Evolutionary conservation across 2,888 invertebrate genomes (phyloP).

Genomic region (Agelastica alni): DNA sequence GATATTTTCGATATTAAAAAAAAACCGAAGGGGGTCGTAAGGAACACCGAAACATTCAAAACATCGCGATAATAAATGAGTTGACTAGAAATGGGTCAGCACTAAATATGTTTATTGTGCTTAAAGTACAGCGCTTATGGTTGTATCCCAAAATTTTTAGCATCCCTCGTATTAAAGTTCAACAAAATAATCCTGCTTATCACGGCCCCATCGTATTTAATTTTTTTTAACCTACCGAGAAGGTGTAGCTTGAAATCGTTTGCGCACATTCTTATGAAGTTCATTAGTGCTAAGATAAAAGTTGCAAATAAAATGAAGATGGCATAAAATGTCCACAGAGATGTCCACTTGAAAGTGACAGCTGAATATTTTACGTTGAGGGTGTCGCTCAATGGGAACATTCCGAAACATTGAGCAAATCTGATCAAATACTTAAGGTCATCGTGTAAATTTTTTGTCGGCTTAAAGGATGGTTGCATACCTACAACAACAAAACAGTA

Average conservation of each 20-base stretch:
- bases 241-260: conserved; percentile 19
- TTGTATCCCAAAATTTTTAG: too few relatives aligned
- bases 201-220: too few relatives aligned
- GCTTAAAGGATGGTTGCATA: not conserved
- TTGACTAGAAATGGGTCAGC: too few relatives aligned
- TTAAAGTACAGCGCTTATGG: too few relatives aligned
- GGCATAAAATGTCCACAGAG: conserved; percentile 8
- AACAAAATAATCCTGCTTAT: too few relatives aligned
- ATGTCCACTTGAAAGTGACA: conserved; percentile 13
- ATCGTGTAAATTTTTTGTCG: conserved; percentile 3
- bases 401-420: conserved; percentile 21
- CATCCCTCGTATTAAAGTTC: too few relatives aligned
- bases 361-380: not conserved
- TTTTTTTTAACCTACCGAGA: conserved; percentile 18
- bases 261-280: conserved; percentile 7
- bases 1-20: not conserved
- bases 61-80: too few relatives aligned
- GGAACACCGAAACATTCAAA: too few relatives aligned
- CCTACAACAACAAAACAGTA: too few relatives aligned
- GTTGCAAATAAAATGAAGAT: conserved; percentile 8
- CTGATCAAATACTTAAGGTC: conserved; percentile 19
- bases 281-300: not conserved
- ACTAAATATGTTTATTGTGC: too few relatives aligned
- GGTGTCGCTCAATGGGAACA: conserved; percentile 17
- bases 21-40: too few relatives aligned